phyloP scores from a whole-genome alignment of 64 coral and sea anemone genomes.

The Astreopora myriophthalma region DNA sequence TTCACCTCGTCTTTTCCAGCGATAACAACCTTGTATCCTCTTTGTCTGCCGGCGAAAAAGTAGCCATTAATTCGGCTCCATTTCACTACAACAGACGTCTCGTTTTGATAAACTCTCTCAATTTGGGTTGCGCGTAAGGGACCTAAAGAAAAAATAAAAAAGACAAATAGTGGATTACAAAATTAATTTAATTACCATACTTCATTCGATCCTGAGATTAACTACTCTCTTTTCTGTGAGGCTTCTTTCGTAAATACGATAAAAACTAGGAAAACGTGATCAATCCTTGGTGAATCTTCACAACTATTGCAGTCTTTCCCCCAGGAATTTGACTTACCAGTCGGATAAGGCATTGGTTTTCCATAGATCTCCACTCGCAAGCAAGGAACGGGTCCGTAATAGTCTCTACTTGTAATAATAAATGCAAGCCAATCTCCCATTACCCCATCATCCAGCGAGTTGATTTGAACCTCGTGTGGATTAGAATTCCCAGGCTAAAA shows the following conservation, averaged over 20 bases:
- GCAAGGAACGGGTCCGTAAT: not conserved
- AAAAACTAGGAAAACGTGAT: too few relatives aligned
- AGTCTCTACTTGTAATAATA: too few relatives aligned
- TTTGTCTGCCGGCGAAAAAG: not conserved
- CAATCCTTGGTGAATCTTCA: too few relatives aligned
- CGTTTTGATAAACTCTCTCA: not conserved
- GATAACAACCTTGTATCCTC: not conserved
- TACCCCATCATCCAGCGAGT: not conserved
- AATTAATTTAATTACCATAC: too few relatives aligned
- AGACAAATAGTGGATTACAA: not conserved
- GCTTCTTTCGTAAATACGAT: too few relatives aligned
- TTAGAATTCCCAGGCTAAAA: not conserved
- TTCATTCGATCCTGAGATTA: too few relatives aligned
- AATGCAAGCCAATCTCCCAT: not conserved
- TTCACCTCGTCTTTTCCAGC: not conserved
- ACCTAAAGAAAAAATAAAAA: not conserved
- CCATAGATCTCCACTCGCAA: conserved; percentile 5
- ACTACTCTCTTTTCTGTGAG: too few relatives aligned
- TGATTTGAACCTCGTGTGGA: not conserved
- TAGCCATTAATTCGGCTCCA: not conserved
- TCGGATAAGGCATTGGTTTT: not conserved
- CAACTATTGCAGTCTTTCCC: too few relatives aligned
- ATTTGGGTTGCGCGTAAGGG: not conserved
- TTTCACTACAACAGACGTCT: not conserved
- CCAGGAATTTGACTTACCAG: not conserved